Evolutionary conservation across 1,140 invertebrate genomes (phyloP).

Genomic region (Dermatophagoides farinae): DNA sequence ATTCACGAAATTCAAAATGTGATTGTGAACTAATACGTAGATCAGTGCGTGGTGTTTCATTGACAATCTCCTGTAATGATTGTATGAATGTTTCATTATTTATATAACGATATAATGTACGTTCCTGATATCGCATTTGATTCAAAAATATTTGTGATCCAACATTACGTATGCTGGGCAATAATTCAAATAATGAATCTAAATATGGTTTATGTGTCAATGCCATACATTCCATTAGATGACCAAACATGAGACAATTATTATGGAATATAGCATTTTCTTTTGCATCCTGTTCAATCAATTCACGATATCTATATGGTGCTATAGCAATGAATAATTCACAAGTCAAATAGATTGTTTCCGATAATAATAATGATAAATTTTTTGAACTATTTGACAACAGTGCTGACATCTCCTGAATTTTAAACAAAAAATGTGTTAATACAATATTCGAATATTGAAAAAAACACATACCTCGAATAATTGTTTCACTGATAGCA

Average conservation of each 20-base stretch:
- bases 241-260: conserved; percentile 68
- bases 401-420: conserved; percentile 1
- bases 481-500: not conserved
- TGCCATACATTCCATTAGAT: conserved; percentile 34
- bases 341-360: conserved; percentile 45
- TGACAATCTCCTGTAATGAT: not conserved
- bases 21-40: not conserved
- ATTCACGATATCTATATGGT: conserved; percentile 51
- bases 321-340: conserved; percentile 53
- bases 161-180: not conserved
- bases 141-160: not conserved
- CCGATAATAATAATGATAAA: not conserved
- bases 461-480: not conserved
- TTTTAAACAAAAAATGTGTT: not conserved
- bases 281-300: conserved; percentile 56
- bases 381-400: not conserved
- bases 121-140: conserved; percentile 8
- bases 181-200: not conserved
- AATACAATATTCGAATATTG: not conserved
- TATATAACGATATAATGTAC: not conserved
- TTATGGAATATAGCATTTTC: conserved; percentile 79
- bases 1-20: conserved; percentile 3
- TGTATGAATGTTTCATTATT: not conserved
- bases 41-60: conserved; percentile 2
- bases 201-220: not conserved